Conservation (phyloP, 2,888 invertebrate species). For the Strigamia transsilvanica region DNA sequence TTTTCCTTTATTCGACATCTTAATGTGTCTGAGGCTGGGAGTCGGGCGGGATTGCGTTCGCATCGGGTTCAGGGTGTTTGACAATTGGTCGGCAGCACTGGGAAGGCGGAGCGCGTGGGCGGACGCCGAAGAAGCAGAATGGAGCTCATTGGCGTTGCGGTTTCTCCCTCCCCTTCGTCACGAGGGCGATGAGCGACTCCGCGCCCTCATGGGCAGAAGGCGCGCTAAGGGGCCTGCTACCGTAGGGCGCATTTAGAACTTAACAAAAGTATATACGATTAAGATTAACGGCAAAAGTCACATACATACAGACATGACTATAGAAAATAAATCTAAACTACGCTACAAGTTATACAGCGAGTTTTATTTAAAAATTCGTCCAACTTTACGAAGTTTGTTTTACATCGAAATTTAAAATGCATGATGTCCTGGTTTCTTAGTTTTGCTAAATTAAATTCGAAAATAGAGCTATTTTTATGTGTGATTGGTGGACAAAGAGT, state of each 20-base stretch:
- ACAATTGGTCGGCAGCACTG: slow-evolving; percentile 7
- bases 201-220: slow-evolving; percentile 33
- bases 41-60: slow-evolving; percentile 22
- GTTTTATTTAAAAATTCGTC: no score
- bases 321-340: no score
- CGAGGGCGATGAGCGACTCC: slow-evolving; percentile 29
- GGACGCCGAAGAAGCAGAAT: neutral
- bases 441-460: no score
- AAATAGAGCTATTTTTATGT: neutral
- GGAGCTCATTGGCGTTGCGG: slow-evolving; percentile 32
- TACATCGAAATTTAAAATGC: no score
- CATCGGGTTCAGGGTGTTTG: neutral
- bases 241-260: neutral
- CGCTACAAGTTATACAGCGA: no score
- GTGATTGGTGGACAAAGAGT: slow-evolving; percentile 1
- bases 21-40: slow-evolving; percentile 26
- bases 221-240: slow-evolving; percentile 33
- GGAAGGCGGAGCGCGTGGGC: slow-evolving; percentile 35
- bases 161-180: slow-evolving; percentile 27
- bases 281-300: no score
- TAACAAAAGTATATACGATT: neutral
- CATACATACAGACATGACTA: no score
- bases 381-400: no score
- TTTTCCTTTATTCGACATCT: neutral
- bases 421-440: no score